Percentiles rank a stretch among this genome's conserved stretches.
Conservation (phyloP, 2,113 vertebrate species). For the Stegostoma tigrinum region DNA sequence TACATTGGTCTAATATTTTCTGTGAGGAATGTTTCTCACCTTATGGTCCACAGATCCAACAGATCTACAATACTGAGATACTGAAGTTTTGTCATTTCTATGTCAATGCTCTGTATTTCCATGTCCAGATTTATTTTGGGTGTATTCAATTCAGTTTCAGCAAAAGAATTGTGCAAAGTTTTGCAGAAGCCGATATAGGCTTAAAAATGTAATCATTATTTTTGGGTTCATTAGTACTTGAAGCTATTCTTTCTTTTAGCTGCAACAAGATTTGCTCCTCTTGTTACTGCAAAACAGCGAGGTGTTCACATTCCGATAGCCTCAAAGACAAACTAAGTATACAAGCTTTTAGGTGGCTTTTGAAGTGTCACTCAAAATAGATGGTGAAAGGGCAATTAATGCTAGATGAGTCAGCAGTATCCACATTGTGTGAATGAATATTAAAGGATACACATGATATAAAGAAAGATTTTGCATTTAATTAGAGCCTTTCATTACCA, state of each 20-base stretch:
- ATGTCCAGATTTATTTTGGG: conserved; percentile 77
- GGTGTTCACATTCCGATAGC: too few relatives aligned
- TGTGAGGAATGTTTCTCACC: conserved; percentile 82
- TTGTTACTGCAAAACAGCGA: too few relatives aligned
- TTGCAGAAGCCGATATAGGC: conserved; percentile 86
- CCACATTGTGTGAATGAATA: too few relatives aligned
- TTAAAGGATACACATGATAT: background rate
- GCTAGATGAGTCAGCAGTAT: too few relatives aligned
- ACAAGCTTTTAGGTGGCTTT: too few relatives aligned
- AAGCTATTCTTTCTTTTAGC: conserved; percentile 72
- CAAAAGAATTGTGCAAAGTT: conserved; percentile 79
- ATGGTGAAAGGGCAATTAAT: too few relatives aligned
- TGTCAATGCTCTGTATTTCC: conserved; percentile 81
- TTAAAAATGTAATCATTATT: conserved; percentile 82
- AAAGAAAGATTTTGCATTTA: background rate
- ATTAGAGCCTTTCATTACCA: background rate
- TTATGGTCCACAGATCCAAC: conserved; percentile 84
- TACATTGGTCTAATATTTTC: conserved; percentile 74
- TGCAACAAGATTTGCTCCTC: conserved; percentile 47
- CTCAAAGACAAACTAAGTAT: too few relatives aligned
- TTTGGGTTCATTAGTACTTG: conserved; percentile 52
- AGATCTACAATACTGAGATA: conserved; percentile 86
- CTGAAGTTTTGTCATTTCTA: conserved; percentile 85
- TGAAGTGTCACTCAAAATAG: too few relatives aligned
- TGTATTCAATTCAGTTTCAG: conserved; percentile 73